phyloP scores from a whole-genome alignment of 2,888 invertebrate genomes.

The Xylota sylvarum region DNA sequence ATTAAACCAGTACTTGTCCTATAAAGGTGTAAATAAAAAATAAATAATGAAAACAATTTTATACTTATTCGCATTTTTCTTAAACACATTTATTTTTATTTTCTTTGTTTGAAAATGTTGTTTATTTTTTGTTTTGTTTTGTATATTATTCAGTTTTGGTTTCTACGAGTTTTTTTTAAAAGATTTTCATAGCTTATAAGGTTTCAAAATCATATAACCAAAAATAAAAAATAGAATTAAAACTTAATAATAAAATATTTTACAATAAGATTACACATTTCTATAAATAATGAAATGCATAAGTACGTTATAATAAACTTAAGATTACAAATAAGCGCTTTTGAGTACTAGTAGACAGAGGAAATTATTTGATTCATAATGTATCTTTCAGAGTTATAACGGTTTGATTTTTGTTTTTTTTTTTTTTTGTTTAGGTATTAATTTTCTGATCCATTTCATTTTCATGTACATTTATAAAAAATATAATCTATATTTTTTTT shows the following conservation, averaged over 20 bases:
- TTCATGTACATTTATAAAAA: constrained; percentile 74
- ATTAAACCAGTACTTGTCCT: too few relatives aligned
- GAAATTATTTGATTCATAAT: constrained; percentile 36
- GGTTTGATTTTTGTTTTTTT: neutral
- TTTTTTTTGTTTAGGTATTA: constrained; percentile 14
- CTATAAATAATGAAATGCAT: constrained; percentile 48
- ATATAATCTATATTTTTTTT: constrained; percentile 59
- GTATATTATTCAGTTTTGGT: constrained; percentile 56
- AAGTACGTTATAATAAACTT: constrained; percentile 27
- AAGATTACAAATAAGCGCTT: constrained; percentile 65
- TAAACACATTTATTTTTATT: constrained; percentile 74
- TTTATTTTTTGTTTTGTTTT: constrained; percentile 35
- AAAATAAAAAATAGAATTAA: constrained; percentile 32
- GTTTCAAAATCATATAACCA: constrained; percentile 2
- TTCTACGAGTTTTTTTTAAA: constrained; percentile 53
- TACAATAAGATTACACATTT: constrained; percentile 56
- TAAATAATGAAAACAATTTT: neutral
- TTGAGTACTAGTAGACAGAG: constrained; percentile 45
- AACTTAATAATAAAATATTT: constrained; percentile 43
- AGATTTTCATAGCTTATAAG: constrained; percentile 49
- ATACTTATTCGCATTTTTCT: constrained; percentile 46
- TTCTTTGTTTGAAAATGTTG: constrained; percentile 62
- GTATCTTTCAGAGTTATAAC: constrained; percentile 6
- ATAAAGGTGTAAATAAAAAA: too few relatives aligned
- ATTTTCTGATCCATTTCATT: constrained; percentile 54